Conservation (phyloP, 1,140 invertebrate species). For the Drosophila nebulosa region DNA sequence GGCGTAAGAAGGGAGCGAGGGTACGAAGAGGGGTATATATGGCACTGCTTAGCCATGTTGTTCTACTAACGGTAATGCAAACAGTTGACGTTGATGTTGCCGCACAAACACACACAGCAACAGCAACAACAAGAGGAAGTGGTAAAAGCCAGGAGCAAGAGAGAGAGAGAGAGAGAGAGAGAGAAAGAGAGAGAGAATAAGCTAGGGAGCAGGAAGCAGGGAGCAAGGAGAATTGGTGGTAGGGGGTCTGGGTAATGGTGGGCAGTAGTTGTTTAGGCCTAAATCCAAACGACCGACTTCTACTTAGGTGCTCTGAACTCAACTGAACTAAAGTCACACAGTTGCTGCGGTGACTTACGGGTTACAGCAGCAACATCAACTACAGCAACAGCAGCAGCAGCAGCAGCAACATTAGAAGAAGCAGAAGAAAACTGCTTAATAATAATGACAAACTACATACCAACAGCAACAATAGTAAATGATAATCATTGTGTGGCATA, state of each 20-base stretch:
- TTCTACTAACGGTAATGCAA: constrained; percentile 79
- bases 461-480: constrained; percentile 56
- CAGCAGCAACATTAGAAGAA: constrained; percentile 16
- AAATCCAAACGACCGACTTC: constrained; percentile 34
- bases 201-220: background rate
- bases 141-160: background rate
- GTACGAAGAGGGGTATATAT: background rate
- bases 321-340: constrained; percentile 48
- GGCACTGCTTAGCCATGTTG: constrained; percentile 66
- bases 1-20: constrained; percentile 18
- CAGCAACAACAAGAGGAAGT: constrained; percentile 2
- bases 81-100: constrained; percentile 47
- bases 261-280: constrained; percentile 18
- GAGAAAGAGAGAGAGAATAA: background rate
- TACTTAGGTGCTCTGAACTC: constrained; percentile 68
- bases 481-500: constrained; percentile 73
- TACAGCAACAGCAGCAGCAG: constrained; percentile 25
- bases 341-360: constrained; percentile 47
- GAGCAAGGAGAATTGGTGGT: background rate
- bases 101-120: background rate
- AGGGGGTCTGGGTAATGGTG: constrained; percentile 9
- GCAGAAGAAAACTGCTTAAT: constrained; percentile 20
- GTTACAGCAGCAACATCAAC: background rate
- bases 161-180: background rate
- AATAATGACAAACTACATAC: constrained; percentile 19